phyloP scores from a whole-genome alignment of 2,113 vertebrate species.

The Megatriorchis doriae region DNA sequence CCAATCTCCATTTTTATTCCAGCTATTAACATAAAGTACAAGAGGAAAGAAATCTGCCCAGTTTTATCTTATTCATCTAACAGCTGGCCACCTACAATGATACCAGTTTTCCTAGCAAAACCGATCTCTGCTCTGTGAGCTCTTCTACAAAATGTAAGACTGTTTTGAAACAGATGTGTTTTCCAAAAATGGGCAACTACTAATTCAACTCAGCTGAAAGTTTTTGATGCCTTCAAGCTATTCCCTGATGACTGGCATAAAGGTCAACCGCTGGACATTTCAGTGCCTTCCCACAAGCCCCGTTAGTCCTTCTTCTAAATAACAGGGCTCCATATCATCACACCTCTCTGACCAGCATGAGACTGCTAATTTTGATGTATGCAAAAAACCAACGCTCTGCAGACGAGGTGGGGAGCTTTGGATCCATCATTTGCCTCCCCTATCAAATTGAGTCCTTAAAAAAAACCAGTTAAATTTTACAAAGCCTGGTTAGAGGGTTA shows the following conservation, averaged over 20 bases:
- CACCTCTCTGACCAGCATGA: background rate
- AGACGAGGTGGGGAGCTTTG: background rate
- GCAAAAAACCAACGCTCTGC: background rate
- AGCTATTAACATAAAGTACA: background rate
- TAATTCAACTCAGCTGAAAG: background rate
- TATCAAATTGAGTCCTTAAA: background rate
- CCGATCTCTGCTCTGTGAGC: background rate
- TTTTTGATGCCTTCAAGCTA: background rate
- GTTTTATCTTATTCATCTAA: background rate
- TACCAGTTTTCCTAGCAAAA: background rate
- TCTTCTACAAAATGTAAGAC: background rate
- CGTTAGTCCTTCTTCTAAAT: background rate
- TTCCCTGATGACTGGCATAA: background rate
- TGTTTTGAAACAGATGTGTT: background rate
- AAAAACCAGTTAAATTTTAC: background rate
- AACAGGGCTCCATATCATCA: background rate
- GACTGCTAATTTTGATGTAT: rapidly evolving
- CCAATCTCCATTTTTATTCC: background rate
- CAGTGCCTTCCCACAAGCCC: background rate
- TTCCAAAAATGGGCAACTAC: background rate
- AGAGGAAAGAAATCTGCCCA: background rate
- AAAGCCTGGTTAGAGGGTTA: background rate
- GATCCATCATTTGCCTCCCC: background rate
- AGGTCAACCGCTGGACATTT: background rate
- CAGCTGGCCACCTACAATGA: background rate